Conservation (phyloP, 2,797 vertebrate species). For the Leucoraja ocellata region DNA sequence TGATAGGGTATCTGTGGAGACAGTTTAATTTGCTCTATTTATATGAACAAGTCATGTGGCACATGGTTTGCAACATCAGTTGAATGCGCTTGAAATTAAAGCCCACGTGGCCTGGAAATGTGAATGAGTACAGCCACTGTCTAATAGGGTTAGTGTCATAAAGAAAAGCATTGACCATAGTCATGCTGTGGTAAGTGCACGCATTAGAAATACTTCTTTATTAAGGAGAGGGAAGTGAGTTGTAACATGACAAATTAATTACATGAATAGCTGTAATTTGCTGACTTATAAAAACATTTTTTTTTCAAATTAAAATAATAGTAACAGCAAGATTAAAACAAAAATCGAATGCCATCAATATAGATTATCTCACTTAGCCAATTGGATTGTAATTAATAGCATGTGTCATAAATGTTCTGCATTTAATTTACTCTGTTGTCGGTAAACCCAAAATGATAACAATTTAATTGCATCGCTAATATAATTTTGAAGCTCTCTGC, state of each 20-base stretch:
- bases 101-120: slow-evolving; percentile 50
- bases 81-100: slow-evolving; percentile 52
- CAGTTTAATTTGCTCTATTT: slow-evolving; percentile 74
- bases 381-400: neutral
- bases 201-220: slow-evolving; percentile 22
- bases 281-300: neutral
- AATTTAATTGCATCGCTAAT: neutral
- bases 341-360: neutral
- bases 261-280: neutral
- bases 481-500: neutral
- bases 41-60: slow-evolving; percentile 66
- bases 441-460: slow-evolving; percentile 7
- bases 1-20: slow-evolving; percentile 64
- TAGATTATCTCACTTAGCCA: neutral
- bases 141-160: slow-evolving; percentile 26
- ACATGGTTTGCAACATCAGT: slow-evolving; percentile 61
- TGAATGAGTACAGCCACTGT: slow-evolving; percentile 40
- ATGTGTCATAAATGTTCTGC: neutral
- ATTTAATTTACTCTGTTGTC: slow-evolving; percentile 12
- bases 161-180: slow-evolving; percentile 26
- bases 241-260: slow-evolving; percentile 19
- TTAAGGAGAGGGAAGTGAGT: neutral
- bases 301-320: neutral
- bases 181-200: slow-evolving; percentile 11
- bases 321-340: neutral